Evolutionary conservation across 2,113 vertebrate genomes (phyloP), one percentile per base, ranked within the genome.

Genomic region (Steatornis caripensis): DNA sequence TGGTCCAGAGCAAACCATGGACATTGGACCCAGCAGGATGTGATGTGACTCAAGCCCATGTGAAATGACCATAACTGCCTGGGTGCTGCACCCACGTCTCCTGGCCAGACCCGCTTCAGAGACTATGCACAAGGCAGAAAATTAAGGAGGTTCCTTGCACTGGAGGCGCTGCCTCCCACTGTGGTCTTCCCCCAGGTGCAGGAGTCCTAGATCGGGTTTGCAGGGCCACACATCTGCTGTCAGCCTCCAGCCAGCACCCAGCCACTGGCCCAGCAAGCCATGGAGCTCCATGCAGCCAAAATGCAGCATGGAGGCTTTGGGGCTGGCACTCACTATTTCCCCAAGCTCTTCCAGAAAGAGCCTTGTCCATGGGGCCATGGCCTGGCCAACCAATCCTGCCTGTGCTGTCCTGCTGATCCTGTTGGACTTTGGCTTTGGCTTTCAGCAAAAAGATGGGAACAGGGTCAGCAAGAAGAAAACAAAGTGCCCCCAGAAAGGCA

Each of bases 221-320:
- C 51, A 27, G 0, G 2, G 53, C 11, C 39, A 34, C 11, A 4
- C 1, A 2, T 19, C 30, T 0, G 0, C 6, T 27, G 29, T 32
- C 0, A 9, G 41, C 19, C 15, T 24, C 15, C 12, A 48, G 69
- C 16, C 55, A 45, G 27, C 55, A 46, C 27, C 17, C 51, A 69
- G 34, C 7, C 58, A 18, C 36, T 27, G 49, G 45, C 20, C 41
- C 23, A 7, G 43, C 39, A 53, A 77, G 45, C 39, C 22, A 5
- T 2, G 17, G 54, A 74, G 60, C 34, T 83, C 9, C 36, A 15
- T 0, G 1, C 1, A 4, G 49, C 20, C 49, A 75, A 79, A 89
- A 84, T 0, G 3, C 34, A 37, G 24, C 2, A 4, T 5, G 1
- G n/a, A n/a, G 24, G 10, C 9, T 89, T 32, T 78, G 32, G 17